Percentiles rank a stretch among this genome's conserved stretches.
These are phyloP conservation scores for Tetragnatha versicolor DNA, from an alignment of 1,140 invertebrate species.

Conservation along the genomic window DNA sequence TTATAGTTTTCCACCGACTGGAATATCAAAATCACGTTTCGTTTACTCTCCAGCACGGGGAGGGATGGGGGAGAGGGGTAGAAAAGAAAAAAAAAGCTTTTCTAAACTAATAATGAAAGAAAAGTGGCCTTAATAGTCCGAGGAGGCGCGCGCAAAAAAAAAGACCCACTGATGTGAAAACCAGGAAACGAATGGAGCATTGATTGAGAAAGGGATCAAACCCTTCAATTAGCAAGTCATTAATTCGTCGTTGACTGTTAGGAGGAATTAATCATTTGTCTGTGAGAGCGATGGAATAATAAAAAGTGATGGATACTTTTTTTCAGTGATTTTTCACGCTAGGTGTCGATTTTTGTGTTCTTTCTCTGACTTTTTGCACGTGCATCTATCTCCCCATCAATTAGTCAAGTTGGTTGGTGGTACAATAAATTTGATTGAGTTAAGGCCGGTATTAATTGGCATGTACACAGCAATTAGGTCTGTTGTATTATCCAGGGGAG, in stretches of 20 bases:
- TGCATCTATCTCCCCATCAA: too few relatives aligned
- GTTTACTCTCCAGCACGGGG: background rate
- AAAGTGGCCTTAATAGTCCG: background rate
- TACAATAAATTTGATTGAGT: too few relatives aligned
- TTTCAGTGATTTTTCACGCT: background rate
- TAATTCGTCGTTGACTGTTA: slow-evolving; percentile 11
- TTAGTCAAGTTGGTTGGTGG: too few relatives aligned
- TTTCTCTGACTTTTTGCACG: too few relatives aligned
- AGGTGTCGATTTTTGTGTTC: slow-evolving; percentile 4
- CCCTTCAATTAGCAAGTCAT: background rate
- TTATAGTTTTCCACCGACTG: background rate
- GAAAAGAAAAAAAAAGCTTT: too few relatives aligned
- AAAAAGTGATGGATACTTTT: background rate
- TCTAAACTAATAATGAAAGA: background rate
- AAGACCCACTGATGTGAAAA: background rate
- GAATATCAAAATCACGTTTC: slow-evolving; percentile 11
- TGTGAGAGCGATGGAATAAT: background rate
- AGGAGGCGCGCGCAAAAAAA: background rate
- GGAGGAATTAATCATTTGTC: slow-evolving; percentile 1
- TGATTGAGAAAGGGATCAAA: background rate
- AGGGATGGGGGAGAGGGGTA: background rate
- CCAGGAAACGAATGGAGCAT: background rate
- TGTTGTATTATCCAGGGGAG: too few relatives aligned
- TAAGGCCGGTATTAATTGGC: too few relatives aligned
- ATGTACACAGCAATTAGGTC: too few relatives aligned